These are phyloP conservation scores for Glareola pratincola DNA, from an alignment of 2,113 vertebrate species.

Conservation along the genomic window DNA sequence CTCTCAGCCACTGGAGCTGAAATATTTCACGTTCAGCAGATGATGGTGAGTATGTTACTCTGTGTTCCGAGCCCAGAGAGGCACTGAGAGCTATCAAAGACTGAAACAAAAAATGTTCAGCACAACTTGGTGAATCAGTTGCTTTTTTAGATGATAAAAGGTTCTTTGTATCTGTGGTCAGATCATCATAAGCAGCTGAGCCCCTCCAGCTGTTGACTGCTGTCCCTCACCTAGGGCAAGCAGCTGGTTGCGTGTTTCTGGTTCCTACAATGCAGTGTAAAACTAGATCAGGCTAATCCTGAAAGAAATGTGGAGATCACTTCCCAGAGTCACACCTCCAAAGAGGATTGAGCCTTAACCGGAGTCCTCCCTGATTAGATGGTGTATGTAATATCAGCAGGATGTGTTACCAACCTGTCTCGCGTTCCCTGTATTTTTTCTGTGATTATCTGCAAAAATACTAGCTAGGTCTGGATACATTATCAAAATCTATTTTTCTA, in stretches of 20 bases:
- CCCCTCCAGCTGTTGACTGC: neutral
- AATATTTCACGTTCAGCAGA: conserved; percentile 89
- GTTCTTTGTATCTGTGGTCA: neutral
- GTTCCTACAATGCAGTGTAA: neutral
- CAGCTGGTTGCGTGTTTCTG: neutral
- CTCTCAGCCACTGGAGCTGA: conserved; percentile 86
- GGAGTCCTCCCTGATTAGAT: neutral
- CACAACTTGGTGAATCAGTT: neutral
- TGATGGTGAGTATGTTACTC: conserved; percentile 79
- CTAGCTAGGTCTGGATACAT: neutral
- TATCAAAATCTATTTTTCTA: neutral
- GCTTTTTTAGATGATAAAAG: neutral
- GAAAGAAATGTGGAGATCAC: neutral
- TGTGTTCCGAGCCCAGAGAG: neutral
- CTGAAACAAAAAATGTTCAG: neutral
- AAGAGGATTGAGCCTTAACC: neutral
- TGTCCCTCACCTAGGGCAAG: neutral
- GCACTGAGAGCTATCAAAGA: neutral
- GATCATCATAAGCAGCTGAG: neutral
- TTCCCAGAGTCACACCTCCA: neutral
- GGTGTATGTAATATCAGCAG: neutral
- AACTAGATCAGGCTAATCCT: neutral
- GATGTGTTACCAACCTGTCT: neutral
- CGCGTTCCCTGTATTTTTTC: fast-evolving
- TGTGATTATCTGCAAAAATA: neutral